Evolutionary conservation across 2,797 vertebrate genomes (phyloP), one percentile per base, ranked within the genome.

Genomic region (Crenuchus spilurus): DNA sequence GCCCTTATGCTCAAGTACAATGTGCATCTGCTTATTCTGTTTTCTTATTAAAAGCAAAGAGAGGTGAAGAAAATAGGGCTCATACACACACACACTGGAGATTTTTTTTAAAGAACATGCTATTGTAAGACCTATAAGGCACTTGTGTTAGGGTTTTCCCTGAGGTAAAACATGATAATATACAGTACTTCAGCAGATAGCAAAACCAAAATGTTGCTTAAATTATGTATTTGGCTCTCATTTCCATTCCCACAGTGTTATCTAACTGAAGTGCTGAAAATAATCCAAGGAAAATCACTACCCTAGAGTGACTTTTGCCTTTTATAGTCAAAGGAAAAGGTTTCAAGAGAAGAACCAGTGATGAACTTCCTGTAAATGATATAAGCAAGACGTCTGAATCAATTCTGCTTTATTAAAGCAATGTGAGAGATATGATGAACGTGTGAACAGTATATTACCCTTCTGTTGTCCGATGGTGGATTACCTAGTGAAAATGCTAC

Each of bases 401-500:
- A 71, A 72, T 80, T 72, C 73, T 63, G 48, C 72, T 68, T 68
- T 30, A 28, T 57, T 75, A 72, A 67, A 76, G 73, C 20, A 10
- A 37, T 67, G 62, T 48, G 49, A 33, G 37, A 58, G 60, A 66
- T 77, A 41, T 77, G 80, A 81, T 83, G 75, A 75, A 77, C 76
- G 74, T 72, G 73, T 72, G 74, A 74, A 81, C 85, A 90, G 80
- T 84, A 80, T 79, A 88, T 85, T 76, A 87, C 88, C 77, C 87
- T 79, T 85, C 87, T 89, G 80, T 67, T 86, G 84, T 73, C 0
- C 24, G 5, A 2, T 52, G 24, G 16, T 24, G 48, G 10, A 13
- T 20, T 26, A 22, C 22, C 0, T 24, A 13, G 8, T 26, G 9
- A 51, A 26, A 46, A 6, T 1, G 2, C 18, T 9, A 6, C 8